These are phyloP conservation scores for Lymantria dispar DNA, from an alignment of 2,888 invertebrate species.

Conservation along the genomic window DNA sequence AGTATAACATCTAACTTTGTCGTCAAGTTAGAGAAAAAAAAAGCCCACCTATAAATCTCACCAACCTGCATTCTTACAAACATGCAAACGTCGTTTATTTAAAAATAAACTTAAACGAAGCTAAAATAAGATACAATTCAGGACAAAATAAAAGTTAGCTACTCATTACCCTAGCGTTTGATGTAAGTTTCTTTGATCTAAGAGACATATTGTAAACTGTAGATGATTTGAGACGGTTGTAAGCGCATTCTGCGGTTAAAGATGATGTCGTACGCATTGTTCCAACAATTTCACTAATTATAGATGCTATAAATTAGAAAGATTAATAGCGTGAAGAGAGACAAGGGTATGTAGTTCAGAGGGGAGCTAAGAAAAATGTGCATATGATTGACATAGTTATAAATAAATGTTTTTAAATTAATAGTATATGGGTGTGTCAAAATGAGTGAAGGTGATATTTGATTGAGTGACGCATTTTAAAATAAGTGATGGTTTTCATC, in stretches of 20 bases:
- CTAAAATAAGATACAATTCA: slow-evolving; percentile 29
- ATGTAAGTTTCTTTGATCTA: slow-evolving; percentile 73
- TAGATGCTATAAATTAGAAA: slow-evolving; percentile 50
- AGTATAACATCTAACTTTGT: slow-evolving; percentile 60
- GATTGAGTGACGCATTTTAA: no score
- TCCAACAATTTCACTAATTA: slow-evolving; percentile 60
- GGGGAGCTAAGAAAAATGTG: slow-evolving; percentile 36
- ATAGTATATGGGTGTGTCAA: slow-evolving; percentile 37
- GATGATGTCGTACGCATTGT: slow-evolving; percentile 54
- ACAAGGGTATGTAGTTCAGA: slow-evolving; percentile 42
- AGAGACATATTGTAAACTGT: slow-evolving; percentile 73
- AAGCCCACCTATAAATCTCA: slow-evolving; percentile 38
- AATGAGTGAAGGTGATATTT: slow-evolving; percentile 16
- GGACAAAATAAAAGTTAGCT: slow-evolving; percentile 22
- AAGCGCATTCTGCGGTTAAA: slow-evolving; percentile 50
- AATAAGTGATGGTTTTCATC: no score
- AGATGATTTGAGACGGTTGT: slow-evolving; percentile 64
- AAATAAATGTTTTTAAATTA: slow-evolving; percentile 35
- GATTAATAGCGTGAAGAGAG: slow-evolving; percentile 63
- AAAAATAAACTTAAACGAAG: slow-evolving; percentile 39
- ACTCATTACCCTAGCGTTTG: slow-evolving; percentile 61
- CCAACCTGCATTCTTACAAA: slow-evolving; percentile 32
- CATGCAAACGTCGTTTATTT: slow-evolving; percentile 14
- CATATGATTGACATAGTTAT: slow-evolving; percentile 43
- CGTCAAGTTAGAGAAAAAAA: slow-evolving; percentile 63